phyloP scores from a whole-genome alignment of 2,888 invertebrate genomes.

The Theodoxus fluviatilis region DNA sequence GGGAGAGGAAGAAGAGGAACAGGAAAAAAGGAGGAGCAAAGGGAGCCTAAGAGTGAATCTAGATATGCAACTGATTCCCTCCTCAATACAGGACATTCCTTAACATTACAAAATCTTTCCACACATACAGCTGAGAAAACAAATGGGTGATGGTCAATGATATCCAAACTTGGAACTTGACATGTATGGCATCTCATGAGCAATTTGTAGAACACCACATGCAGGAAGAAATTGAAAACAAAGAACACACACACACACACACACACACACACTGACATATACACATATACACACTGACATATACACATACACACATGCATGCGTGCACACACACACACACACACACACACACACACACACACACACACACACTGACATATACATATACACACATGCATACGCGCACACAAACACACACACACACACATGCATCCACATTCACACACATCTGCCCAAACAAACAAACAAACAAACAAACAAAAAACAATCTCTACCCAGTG shows the following conservation, averaged over 20 bases:
- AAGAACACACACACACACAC: conserved; percentile 8
- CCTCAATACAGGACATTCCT: too few species aligned
- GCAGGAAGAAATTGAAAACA: too few species aligned
- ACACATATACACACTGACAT: conserved; percentile 4
- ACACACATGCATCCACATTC: neutral
- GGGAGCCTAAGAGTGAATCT: too few species aligned
- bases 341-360: conserved; percentile 14
- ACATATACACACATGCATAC: neutral
- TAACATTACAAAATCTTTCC: too few species aligned
- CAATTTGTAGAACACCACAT: too few species aligned
- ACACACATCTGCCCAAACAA: neutral
- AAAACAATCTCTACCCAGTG: conserved; percentile 40
- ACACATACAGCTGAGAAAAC: too few species aligned
- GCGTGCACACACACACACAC: conserved; percentile 13
- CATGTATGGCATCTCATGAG: too few species aligned
- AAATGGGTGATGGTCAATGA: too few species aligned
- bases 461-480: neutral
- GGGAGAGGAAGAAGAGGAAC: too few species aligned
- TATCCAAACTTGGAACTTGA: too few species aligned
- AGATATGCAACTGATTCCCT: too few species aligned
- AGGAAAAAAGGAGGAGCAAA: too few species aligned
- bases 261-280: conserved; percentile 4
- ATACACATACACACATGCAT: conserved; percentile 8
- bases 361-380: conserved; percentile 1
- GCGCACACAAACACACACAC: neutral